These are phyloP conservation scores for Drosophila littoralis DNA, from an alignment of 1,140 invertebrate species.

Conservation along the genomic window DNA sequence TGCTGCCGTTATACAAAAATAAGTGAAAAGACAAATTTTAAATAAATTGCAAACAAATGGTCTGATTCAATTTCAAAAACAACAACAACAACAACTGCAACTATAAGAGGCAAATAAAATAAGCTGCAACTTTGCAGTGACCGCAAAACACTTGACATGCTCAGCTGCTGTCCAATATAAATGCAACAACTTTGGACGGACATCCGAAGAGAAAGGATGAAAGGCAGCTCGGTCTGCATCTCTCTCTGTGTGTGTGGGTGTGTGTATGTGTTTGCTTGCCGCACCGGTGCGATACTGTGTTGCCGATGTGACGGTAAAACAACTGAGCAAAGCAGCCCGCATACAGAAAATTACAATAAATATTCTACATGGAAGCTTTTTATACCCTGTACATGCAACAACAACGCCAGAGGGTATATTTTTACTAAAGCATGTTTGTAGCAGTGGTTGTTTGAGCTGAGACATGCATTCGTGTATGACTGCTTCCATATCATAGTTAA, in stretches of 20 bases:
- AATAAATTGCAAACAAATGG: constrained; percentile 78
- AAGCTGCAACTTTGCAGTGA: constrained; percentile 60
- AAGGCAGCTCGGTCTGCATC: background rate
- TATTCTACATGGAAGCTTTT: constrained; percentile 12
- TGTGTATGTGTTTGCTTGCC: too few relatives aligned
- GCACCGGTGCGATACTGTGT: too few relatives aligned
- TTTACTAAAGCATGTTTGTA: too few relatives aligned
- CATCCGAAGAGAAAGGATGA: background rate
- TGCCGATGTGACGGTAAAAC: too few relatives aligned
- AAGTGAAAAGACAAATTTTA: constrained; percentile 49
- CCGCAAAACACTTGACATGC: constrained; percentile 77
- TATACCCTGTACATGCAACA: constrained; percentile 7
- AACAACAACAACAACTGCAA: constrained; percentile 40
- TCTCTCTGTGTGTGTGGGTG: too few relatives aligned
- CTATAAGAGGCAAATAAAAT: constrained; percentile 42
- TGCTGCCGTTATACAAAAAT: constrained; percentile 46
- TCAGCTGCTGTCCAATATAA: constrained; percentile 72
- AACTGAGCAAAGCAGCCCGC: constrained; percentile 9
- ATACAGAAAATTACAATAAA: constrained; percentile 12
- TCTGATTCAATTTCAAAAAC: constrained; percentile 65
- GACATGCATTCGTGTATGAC: too few relatives aligned
- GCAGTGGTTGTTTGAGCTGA: too few relatives aligned
- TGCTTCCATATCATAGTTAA: too few relatives aligned
- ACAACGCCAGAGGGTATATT: background rate
- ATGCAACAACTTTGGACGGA: constrained; percentile 41